Evolutionary conservation across 2,888 invertebrate species (phyloP).

Genomic region (Phyllotreta cruciferae): DNA sequence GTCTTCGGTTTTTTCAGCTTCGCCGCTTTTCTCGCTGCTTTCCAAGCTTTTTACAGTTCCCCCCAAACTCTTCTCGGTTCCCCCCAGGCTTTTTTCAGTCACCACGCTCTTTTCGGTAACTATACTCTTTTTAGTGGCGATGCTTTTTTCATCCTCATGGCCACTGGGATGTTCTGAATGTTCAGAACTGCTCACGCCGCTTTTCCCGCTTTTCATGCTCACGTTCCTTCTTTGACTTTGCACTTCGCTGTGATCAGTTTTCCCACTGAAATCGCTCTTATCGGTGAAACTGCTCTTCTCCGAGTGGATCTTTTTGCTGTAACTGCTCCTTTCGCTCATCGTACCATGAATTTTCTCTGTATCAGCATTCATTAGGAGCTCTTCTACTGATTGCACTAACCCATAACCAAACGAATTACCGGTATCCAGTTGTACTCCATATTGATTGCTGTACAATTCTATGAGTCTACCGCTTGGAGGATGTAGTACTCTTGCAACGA

Average conservation of each 20-base stretch:
- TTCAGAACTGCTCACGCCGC: neutral
- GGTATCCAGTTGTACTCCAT: constrained; percentile 88
- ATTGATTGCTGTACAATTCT: constrained; percentile 84
- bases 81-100: too few species aligned
- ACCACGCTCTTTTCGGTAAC: neutral
- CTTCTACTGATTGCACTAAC: constrained; percentile 37
- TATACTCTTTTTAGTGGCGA: neutral
- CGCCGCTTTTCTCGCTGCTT: too few species aligned
- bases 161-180: too few species aligned
- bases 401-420: constrained; percentile 64
- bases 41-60: neutral
- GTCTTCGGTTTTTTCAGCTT: neutral
- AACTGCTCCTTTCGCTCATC: constrained; percentile 6
- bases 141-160: neutral
- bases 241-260: neutral
- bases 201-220: neutral
- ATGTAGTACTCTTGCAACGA: constrained; percentile 73
- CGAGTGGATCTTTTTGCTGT: constrained; percentile 3
- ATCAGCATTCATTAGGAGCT: constrained; percentile 25
- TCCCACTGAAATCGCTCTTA: neutral
- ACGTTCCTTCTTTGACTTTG: too few species aligned
- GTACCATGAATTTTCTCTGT: neutral
- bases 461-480: constrained; percentile 75
- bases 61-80: too few species aligned
- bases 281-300: neutral